phyloP scores from a whole-genome alignment of 2,797 vertebrate species.

The Coccyzus lansbergi region DNA sequence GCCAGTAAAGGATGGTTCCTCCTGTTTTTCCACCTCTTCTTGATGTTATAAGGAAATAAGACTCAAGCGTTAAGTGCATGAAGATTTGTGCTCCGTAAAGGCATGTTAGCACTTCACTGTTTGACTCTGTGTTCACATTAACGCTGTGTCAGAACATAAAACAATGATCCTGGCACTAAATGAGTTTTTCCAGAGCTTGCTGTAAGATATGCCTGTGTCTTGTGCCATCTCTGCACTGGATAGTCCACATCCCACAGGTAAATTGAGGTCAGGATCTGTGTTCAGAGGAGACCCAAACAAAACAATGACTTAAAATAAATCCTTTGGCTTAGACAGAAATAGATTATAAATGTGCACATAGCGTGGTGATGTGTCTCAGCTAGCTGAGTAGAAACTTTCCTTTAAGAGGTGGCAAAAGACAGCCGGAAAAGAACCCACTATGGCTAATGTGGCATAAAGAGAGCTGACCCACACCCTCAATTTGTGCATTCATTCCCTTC shows the following conservation, averaged over 20 bases:
- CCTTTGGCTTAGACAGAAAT: not conserved
- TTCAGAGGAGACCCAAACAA: not conserved
- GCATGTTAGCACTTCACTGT: rapidly evolving
- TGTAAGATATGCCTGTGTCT: not conserved
- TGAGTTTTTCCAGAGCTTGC: not conserved
- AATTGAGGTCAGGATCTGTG: not conserved
- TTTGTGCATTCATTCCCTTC: not conserved
- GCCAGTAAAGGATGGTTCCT: not conserved
- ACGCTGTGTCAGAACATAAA: not conserved
- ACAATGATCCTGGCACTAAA: not conserved
- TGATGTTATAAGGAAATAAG: not conserved
- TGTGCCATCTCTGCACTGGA: not conserved
- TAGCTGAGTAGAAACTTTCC: not conserved
- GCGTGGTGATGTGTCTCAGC: not conserved
- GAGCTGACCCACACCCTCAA: not conserved
- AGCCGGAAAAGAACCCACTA: not conserved
- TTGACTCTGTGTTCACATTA: not conserved
- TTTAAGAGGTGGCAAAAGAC: not conserved
- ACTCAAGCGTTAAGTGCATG: not conserved
- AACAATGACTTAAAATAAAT: not conserved
- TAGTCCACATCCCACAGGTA: not conserved
- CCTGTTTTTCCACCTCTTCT: not conserved
- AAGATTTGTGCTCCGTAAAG: not conserved
- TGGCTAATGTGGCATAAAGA: not conserved
- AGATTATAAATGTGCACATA: not conserved